Evolutionary conservation across 37 sponge, comb jelly and placozoan species (phyloP).

Genomic region (Bolinopsis microptera): DNA sequence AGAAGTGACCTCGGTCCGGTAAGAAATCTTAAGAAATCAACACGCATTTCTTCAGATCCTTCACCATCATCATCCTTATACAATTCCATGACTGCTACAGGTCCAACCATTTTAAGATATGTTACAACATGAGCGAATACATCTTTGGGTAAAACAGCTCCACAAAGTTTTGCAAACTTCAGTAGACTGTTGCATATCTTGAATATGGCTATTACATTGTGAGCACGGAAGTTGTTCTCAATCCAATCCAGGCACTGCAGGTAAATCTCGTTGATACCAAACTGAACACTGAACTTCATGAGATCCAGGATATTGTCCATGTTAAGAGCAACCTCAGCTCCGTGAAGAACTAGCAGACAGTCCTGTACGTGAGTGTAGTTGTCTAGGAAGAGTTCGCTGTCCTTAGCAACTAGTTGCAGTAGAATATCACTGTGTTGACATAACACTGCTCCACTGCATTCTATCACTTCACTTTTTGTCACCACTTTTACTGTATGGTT

Average conservation of each 20-base stretch:
- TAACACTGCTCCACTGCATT: conserved; percentile 11
- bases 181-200: neutral
- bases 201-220: neutral
- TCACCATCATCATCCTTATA: neutral
- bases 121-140: neutral
- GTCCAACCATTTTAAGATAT: neutral
- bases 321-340: neutral
- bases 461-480: neutral
- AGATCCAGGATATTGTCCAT: conserved; percentile 15
- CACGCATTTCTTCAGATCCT: neutral
- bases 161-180: neutral
- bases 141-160: neutral
- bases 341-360: neutral
- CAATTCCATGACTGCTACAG: neutral
- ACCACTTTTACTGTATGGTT: neutral
- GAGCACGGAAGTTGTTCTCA: neutral
- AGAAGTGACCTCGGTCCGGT: neutral
- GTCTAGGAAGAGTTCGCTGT: neutral
- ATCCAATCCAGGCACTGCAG: neutral
- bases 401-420: neutral
- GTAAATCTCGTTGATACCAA: neutral
- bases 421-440: neutral
- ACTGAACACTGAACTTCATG: neutral
- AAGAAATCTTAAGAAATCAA: neutral
- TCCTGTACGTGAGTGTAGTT: neutral